phyloP scores from a whole-genome alignment of 2,888 invertebrate species.

The Hoplodrina blanda region DNA sequence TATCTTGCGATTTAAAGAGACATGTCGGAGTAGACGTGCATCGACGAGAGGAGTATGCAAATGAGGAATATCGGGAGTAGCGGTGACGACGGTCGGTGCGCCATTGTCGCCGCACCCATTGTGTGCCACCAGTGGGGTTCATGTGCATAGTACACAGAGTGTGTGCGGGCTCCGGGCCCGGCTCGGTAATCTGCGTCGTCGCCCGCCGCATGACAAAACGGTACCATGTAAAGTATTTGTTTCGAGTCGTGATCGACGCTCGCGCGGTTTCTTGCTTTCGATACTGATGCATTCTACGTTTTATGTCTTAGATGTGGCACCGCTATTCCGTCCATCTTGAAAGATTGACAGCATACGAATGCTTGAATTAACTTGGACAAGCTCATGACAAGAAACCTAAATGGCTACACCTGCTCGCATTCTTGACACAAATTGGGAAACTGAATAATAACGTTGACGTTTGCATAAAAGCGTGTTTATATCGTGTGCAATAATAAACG shows the following conservation, averaged over 20 bases:
- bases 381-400: slow-evolving; percentile 16
- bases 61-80: slow-evolving; percentile 86
- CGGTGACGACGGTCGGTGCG: slow-evolving; percentile 73
- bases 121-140: slow-evolving; percentile 64
- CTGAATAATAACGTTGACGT: slow-evolving; percentile 46
- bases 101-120: slow-evolving; percentile 78
- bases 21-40: slow-evolving; percentile 72
- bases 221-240: slow-evolving; percentile 70
- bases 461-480: slow-evolving; percentile 54
- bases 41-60: slow-evolving; percentile 82
- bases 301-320: slow-evolving; percentile 54
- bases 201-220: slow-evolving; percentile 74
- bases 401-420: slow-evolving; percentile 27
- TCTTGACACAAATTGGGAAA: slow-evolving; percentile 37
- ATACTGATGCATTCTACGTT: slow-evolving; percentile 52
- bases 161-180: slow-evolving; percentile 59
- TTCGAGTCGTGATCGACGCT: slow-evolving; percentile 71
- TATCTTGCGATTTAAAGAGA: slow-evolving; percentile 71
- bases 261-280: slow-evolving; percentile 66
- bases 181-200: slow-evolving; percentile 63
- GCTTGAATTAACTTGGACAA: slow-evolving; percentile 43
- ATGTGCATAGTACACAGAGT: slow-evolving; percentile 44
- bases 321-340: slow-evolving; percentile 54
- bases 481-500: slow-evolving; percentile 66
- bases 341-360: slow-evolving; percentile 30